Conservation (phyloP, 2,797 vertebrate genomes). For the Brachymystax lenok region DNA sequence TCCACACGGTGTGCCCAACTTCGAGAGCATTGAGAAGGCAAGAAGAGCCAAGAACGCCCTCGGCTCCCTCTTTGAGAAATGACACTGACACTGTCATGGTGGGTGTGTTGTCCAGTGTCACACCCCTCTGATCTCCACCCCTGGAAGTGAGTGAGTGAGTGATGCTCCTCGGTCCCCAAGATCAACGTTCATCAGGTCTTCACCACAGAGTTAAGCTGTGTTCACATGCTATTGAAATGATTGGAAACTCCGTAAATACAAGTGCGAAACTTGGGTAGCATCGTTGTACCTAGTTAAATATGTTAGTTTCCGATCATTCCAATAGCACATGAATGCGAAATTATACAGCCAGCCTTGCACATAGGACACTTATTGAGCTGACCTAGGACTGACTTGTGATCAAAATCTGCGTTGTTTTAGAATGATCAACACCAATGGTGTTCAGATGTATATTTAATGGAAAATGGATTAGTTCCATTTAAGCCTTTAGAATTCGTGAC, state of each 20-base stretch:
- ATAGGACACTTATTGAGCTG: not conserved
- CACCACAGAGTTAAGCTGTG: not conserved
- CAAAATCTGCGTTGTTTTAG: not conserved
- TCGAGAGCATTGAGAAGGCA: constrained; percentile 85
- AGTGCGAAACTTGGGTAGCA: not conserved
- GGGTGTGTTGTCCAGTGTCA: too few species aligned
- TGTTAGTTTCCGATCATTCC: not conserved
- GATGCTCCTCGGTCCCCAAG: not conserved
- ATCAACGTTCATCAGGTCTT: not conserved
- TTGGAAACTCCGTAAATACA: not conserved
- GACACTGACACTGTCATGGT: constrained; percentile 24
- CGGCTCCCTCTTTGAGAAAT: constrained; percentile 78
- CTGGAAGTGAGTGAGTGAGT: not conserved
- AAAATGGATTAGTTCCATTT: too few species aligned
- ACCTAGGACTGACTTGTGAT: not conserved
- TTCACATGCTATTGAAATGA: not conserved
- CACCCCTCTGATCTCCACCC: not conserved
- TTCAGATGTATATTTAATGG: not conserved
- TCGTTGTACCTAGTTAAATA: not conserved
- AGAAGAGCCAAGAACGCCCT: constrained; percentile 78
- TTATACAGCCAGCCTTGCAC: not conserved
- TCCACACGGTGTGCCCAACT: constrained; percentile 81
- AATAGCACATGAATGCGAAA: not conserved
- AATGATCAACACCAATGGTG: not conserved
- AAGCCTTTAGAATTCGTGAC: too few species aligned